Conservation (phyloP, 2,113 vertebrate species). For the Atlantisia rogersi region DNA sequence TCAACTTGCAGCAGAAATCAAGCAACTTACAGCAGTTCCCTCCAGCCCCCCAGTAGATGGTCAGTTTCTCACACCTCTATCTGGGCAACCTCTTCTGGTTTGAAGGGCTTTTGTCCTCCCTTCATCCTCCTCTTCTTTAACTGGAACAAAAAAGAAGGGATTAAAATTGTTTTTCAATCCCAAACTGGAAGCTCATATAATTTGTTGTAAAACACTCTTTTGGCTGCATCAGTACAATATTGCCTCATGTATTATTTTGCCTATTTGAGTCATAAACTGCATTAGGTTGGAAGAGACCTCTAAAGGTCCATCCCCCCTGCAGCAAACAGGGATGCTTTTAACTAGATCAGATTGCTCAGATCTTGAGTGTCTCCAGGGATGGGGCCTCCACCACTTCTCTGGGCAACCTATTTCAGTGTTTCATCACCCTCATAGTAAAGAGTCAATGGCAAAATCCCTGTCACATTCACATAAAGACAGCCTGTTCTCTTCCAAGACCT, state of each 20-base stretch:
- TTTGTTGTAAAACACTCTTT: neutral
- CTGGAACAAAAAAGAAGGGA: fast-evolving
- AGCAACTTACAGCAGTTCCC: neutral
- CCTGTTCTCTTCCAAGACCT: neutral
- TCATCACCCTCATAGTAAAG: too few relatives aligned
- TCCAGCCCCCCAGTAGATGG: neutral
- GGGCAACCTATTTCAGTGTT: too few relatives aligned
- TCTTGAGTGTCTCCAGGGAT: too few relatives aligned
- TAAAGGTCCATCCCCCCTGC: too few relatives aligned
- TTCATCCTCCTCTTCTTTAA: neutral
- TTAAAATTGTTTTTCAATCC: neutral
- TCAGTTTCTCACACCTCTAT: neutral
- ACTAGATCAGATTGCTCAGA: too few relatives aligned
- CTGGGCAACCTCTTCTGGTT: neutral
- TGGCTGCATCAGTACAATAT: neutral
- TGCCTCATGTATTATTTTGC: neutral
- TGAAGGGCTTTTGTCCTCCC: neutral
- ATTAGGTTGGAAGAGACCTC: too few relatives aligned
- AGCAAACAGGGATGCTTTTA: too few relatives aligned
- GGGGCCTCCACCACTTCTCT: too few relatives aligned
- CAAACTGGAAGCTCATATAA: fast-evolving
- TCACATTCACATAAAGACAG: neutral
- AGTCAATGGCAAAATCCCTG: neutral
- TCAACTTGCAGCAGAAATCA: neutral
- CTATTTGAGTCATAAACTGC: neutral